A percentile compares a stretch with the other conserved stretches of the same genome.
Evolutionary conservation across 2,888 invertebrate genomes (phyloP).

Genomic region (Pandemis corylana): DNA sequence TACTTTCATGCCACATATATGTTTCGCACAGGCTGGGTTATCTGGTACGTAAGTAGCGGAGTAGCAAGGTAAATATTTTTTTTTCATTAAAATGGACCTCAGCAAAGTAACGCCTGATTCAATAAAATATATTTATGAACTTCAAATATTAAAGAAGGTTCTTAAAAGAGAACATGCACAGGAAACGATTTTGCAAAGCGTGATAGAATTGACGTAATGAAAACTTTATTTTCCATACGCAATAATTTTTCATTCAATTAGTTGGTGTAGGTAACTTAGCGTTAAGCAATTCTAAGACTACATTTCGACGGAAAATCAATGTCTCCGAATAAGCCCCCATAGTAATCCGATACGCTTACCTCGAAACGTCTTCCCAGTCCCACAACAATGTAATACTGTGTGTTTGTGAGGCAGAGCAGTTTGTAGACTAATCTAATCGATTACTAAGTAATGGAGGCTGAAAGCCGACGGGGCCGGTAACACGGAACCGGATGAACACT

Average conservation of each 20-base stretch:
- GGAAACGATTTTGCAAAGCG: neutral
- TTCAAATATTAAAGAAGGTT: no score
- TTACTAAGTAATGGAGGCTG: constrained; percentile 16
- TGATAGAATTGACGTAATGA: neutral
- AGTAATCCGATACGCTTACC: constrained; percentile 22
- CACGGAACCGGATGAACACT: neutral
- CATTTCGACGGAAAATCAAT: constrained; percentile 3
- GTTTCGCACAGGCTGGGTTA: no score
- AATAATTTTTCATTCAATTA: no score
- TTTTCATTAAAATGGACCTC: no score
- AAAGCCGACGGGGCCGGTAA: neutral
- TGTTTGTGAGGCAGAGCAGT: constrained; percentile 15
- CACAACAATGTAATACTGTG: constrained; percentile 27
- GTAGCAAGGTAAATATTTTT: no score
- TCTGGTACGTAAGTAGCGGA: no score
- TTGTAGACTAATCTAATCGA: constrained; percentile 27
- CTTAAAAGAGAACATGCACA: neutral
- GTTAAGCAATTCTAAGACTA: neutral
- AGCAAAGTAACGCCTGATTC: no score
- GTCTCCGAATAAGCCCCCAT: constrained; percentile 10
- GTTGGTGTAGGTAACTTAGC: no score
- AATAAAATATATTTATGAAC: no score
- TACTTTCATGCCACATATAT: no score
- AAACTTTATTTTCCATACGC: no score
- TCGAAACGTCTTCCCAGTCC: constrained; percentile 22